These are phyloP conservation scores for Beroe forskalii DNA, from an alignment of 37 sponge, comb jelly and placozoan species.

Conservation along the genomic window DNA sequence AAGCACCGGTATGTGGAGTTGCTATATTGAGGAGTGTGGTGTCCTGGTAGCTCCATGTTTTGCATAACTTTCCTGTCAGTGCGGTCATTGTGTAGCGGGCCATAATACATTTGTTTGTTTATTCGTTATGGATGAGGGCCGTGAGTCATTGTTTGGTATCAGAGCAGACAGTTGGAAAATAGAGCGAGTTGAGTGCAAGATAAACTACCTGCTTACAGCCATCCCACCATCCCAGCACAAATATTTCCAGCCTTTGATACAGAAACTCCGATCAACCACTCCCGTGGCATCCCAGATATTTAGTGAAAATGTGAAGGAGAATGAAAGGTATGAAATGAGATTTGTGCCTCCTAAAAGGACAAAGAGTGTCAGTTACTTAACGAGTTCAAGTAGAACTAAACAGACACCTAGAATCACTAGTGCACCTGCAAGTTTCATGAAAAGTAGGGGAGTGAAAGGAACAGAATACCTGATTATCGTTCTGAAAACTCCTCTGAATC, in stretches of 20 bases:
- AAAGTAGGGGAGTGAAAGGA: too few relatives aligned
- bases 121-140: too few relatives aligned
- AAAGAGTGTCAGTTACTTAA: neutral
- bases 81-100: too few relatives aligned
- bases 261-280: neutral
- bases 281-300: neutral
- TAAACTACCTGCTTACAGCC: slow-evolving; percentile 37
- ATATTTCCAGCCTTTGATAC: neutral
- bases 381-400: neutral
- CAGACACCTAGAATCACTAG: neutral
- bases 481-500: too few relatives aligned
- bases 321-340: neutral
- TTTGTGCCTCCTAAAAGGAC: neutral
- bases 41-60: too few relatives aligned
- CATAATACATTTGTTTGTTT: too few relatives aligned
- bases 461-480: too few relatives aligned
- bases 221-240: slow-evolving; percentile 9
- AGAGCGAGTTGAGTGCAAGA: neutral
- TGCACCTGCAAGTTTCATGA: neutral
- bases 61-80: too few relatives aligned
- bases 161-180: neutral
- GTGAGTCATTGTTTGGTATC: neutral
- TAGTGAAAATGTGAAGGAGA: neutral
- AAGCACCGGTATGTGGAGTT: too few relatives aligned
- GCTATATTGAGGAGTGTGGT: too few relatives aligned